A percentile compares a stretch with the other conserved stretches of the same genome.
phyloP scores from a whole-genome alignment of 2,888 invertebrate genomes.

The Argynnis bischoffii region DNA sequence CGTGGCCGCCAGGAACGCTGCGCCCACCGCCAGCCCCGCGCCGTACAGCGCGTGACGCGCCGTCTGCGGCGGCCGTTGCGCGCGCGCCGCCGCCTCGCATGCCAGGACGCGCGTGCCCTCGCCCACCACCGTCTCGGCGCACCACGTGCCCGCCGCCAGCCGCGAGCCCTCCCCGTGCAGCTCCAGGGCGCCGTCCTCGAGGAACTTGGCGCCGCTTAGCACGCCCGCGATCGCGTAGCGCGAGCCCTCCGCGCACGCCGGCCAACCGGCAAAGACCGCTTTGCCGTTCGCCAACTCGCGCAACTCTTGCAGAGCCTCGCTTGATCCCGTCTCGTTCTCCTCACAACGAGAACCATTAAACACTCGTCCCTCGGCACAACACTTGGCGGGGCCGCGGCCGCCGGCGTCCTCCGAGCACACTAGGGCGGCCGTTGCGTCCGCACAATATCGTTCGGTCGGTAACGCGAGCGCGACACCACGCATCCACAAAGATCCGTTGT shows the following conservation, averaged over 20 bases:
- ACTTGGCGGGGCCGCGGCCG: constrained; percentile 80
- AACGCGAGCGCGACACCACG: constrained; percentile 70
- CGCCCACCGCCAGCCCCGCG: constrained; percentile 89
- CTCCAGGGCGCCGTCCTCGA: constrained; percentile 80
- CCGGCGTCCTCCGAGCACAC: constrained; percentile 81
- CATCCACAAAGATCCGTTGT: constrained; percentile 84
- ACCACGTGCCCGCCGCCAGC: constrained; percentile 73
- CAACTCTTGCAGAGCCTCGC: constrained; percentile 61
- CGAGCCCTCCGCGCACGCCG: constrained; percentile 73
- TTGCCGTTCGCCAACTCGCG: constrained; percentile 56
- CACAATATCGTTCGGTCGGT: constrained; percentile 85
- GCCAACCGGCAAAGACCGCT: constrained; percentile 78
- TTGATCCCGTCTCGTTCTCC: constrained; percentile 56
- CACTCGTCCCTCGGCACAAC: constrained; percentile 85
- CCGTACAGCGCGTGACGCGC: constrained; percentile 87
- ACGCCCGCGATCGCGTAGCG: constrained; percentile 83
- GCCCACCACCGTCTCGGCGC: constrained; percentile 78
- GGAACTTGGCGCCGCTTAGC: constrained; percentile 75
- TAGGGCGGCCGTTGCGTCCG: constrained; percentile 85
- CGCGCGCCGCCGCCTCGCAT: constrained; percentile 76
- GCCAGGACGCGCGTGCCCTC: constrained; percentile 52
- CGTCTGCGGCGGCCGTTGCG: constrained; percentile 32
- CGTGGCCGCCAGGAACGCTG: constrained; percentile 91
- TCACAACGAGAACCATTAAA: constrained; percentile 82
- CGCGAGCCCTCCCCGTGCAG: constrained; percentile 46